A percentile compares a stretch with the other conserved stretches of the same genome.
Conservation (phyloP, 2,888 invertebrate species). For the Ennomos fuscantarius region DNA sequence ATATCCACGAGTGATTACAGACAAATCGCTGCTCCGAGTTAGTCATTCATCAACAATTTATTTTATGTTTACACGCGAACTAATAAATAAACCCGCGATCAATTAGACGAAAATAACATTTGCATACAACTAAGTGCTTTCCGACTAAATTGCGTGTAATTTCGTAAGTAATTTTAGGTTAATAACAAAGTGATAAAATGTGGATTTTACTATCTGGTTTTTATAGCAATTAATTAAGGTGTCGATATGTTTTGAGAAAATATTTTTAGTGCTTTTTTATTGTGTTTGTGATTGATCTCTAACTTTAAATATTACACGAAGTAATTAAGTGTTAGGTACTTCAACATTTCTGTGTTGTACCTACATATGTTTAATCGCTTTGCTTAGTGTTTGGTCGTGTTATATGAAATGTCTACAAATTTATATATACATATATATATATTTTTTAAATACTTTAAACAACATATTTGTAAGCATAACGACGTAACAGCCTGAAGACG, state of each 20-base stretch:
- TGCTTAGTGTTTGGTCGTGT: background rate
- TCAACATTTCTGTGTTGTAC: constrained; percentile 2
- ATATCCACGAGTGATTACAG: constrained; percentile 56
- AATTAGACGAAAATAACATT: constrained; percentile 65
- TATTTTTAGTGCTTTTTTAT: constrained; percentile 49
- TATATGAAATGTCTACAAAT: no score
- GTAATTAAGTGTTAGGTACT: constrained; percentile 17
- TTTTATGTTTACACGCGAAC: constrained; percentile 75
- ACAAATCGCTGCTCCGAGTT: constrained; percentile 66
- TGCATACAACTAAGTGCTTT: constrained; percentile 62
- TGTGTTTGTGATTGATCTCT: constrained; percentile 45
- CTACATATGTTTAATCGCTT: constrained; percentile 3
- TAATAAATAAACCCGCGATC: constrained; percentile 58
- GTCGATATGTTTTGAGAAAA: constrained; percentile 50
- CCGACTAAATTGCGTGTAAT: constrained; percentile 63
- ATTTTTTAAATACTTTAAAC: no score
- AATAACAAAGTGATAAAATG: constrained; percentile 57
- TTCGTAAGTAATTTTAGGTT: constrained; percentile 55
- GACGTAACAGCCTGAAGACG: no score
- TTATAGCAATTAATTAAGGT: constrained; percentile 54
- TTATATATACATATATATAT: no score
- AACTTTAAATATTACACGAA: constrained; percentile 22
- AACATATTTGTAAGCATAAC: no score
- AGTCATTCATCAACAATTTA: constrained; percentile 67
- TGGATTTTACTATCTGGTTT: constrained; percentile 50